phyloP scores from a whole-genome alignment of 2,888 invertebrate genomes.

The Ctenicera cuprea region DNA sequence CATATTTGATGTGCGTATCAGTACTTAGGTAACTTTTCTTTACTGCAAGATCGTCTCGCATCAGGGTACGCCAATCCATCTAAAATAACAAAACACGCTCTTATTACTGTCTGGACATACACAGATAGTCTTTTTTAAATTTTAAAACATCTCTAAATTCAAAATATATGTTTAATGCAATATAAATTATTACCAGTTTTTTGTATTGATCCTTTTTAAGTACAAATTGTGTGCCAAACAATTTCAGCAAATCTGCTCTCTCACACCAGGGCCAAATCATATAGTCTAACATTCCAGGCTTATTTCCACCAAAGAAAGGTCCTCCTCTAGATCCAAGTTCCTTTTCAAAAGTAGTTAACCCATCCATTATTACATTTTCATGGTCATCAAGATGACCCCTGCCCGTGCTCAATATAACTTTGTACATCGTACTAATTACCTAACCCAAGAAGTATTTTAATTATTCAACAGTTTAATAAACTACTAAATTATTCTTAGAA shows the following conservation, averaged over 20 bases:
- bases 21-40: constrained; percentile 80
- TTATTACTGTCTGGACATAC: too few species aligned
- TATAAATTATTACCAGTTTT: constrained; percentile 76
- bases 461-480: too few species aligned
- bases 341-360: constrained; percentile 79
- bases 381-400: constrained; percentile 64
- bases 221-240: constrained; percentile 78
- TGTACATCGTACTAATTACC: constrained; percentile 76
- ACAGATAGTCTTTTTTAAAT: too few species aligned
- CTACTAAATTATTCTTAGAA: too few species aligned
- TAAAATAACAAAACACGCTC: constrained; percentile 67
- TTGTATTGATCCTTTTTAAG: constrained; percentile 81
- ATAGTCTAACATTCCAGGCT: constrained; percentile 86
- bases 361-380: constrained; percentile 67
- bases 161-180: too few species aligned
- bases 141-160: too few species aligned
- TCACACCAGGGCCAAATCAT: constrained; percentile 94
- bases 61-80: constrained; percentile 81
- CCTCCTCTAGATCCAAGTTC: constrained; percentile 79
- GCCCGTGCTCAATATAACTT: constrained; percentile 71
- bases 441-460: constrained; percentile 61
- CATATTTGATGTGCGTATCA: constrained; percentile 84
- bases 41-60: constrained; percentile 83
- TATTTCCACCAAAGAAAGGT: constrained; percentile 80
- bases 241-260: constrained; percentile 77